Evolutionary conservation across 64 coral and sea anemone species (phyloP), one percentile per base, ranked within the genome.

Genomic region (Anthopleura sola): DNA sequence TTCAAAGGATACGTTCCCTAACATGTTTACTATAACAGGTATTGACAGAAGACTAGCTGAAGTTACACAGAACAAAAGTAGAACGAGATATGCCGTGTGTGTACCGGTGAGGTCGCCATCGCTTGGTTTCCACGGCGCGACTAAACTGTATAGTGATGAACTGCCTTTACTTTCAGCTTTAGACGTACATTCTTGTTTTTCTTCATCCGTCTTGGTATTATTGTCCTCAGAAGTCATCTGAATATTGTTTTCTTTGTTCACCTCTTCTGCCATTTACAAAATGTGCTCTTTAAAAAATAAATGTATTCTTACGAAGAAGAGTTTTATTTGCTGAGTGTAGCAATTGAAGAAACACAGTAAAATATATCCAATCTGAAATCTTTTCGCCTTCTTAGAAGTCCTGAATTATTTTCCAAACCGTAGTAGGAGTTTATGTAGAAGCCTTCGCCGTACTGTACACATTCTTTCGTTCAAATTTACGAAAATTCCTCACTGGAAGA

Each of bases 71-170:
- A 75, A 33, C 2, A 92, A 39, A 13, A 90, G 21, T 9, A 92
- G 15, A 3, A 90, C 6, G 1, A 96, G 64, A 80, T 92, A 90
- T 55, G 84, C 48, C 9, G 84, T 19, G 38, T 96, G 94, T 48
- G 88, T 84, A 11, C 32, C 56, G 36, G 84, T 87, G 56, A 92
- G 88, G 47, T 48, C 17, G 7, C 79, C 87, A 17, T 83, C 16
- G 28, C 38, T 75, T 36, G 90, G 56, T 21, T 37, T 11, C 33
- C 94, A 86, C 19, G 87, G 90, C 15, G 76, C 83, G 15, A 92
- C 17, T 23, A 92, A 69, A 53, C 85, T 87, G 40, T 77, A 91
- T 0, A 86, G 46, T 7, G 86, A 77, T 31, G 81, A 87, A 68
- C 26, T 29, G 66, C 26, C 9, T 33, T 71, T 34, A 3, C 64